Evolutionary conservation across 2,797 vertebrate genomes (phyloP), one percentile per base, ranked within the genome.

Genomic region (Gorsachius magnificus): DNA sequence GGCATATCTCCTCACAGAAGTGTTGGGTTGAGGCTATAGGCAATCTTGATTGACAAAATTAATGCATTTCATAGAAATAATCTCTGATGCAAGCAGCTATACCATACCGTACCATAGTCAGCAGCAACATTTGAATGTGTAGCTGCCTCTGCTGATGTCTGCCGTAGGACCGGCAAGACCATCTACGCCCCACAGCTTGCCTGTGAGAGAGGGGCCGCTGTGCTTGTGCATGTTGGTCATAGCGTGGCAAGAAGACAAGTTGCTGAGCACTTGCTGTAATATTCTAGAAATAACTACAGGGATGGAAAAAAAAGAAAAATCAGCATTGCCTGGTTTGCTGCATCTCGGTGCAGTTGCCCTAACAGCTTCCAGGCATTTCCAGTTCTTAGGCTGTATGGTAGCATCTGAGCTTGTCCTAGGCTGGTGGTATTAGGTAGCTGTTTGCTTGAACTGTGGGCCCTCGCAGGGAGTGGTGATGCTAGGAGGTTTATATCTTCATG

Each of bases 191-290:
- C 38, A 20, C 18, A 58, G 33, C 45, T 35, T 35, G 41, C 5
- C 0, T 2, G 2, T 1, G 7, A 21, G 46, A 43, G 57, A 36
- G 38, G 10, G 20, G 20, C 65, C 31, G 0, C 1, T 4, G 64
- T 3, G 7, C 36, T 36, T 13, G 18, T 0, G 0, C 20, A 2
- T 5, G 6, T 11, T 51, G 48, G 54, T 68, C 36, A 11, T 2
- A 2, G n/a, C 0, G 13, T 22, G 51, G 11, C 48, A 50, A 31
- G 41, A 29, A 48, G 33, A 43, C 4, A 4, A 4, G 0, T 1
- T 25, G 13, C 81, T 72, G 51, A 72, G 63, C 22, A 1, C 35
- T 50, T 41, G 31, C 56, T 89, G 4, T 33, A 15, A 21, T 31
- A 9, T 10, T 68, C 33, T 41, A 25, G 50, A 50, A 76, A 31